phyloP scores from a whole-genome alignment of 2,797 vertebrate genomes.

The Australoheros facetus region DNA sequence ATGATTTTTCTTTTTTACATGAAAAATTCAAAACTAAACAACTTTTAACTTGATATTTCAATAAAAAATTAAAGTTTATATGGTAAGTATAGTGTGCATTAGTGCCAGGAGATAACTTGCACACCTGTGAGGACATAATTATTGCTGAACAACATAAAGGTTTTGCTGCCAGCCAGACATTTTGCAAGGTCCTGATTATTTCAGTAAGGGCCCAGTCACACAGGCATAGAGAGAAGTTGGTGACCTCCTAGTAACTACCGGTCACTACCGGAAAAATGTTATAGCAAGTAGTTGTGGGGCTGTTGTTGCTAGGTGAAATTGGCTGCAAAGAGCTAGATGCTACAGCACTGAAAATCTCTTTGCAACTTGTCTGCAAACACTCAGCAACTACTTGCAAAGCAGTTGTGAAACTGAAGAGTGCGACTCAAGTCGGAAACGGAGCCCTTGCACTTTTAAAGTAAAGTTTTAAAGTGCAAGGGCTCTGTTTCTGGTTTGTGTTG shows the following conservation, averaged over 20 bases:
- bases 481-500: neutral
- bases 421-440: too few species aligned
- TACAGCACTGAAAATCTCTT: neutral
- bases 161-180: neutral
- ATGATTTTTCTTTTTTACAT: neutral
- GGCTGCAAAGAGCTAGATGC: neutral
- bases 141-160: neutral
- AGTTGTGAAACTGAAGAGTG: too few species aligned
- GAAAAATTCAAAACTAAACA: neutral
- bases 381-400: neutral
- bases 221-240: neutral
- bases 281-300: neutral
- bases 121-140: neutral
- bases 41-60: neutral
- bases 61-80: neutral
- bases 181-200: neutral
- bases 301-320: neutral
- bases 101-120: neutral
- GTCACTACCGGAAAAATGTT: too few species aligned
- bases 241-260: neutral
- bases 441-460: too few species aligned
- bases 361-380: neutral
- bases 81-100: neutral
- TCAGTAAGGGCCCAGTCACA: too few species aligned
- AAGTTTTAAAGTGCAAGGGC: too few species aligned